A percentile compares a stretch with the other conserved stretches of the same genome.
phyloP scores from a whole-genome alignment of 2,888 invertebrate genomes.

The Osmoderma eremita region DNA sequence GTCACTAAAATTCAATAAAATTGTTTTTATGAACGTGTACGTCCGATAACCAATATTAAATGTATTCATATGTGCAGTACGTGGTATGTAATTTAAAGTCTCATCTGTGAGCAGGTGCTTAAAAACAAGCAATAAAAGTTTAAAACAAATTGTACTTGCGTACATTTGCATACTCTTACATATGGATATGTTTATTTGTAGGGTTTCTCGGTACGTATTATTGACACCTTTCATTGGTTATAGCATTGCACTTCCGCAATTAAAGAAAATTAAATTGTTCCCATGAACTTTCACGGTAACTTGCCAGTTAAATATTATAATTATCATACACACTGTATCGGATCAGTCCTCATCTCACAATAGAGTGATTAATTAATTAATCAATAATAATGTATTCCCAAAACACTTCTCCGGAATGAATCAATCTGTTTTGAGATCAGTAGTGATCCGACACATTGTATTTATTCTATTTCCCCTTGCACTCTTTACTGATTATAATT shows the following conservation, averaged over 20 bases:
- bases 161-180: slow-evolving; percentile 36
- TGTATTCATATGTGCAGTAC: slow-evolving; percentile 9
- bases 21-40: slow-evolving; percentile 30
- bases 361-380: too few species aligned
- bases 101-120: slow-evolving; percentile 37
- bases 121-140: slow-evolving; percentile 33
- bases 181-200: slow-evolving; percentile 30
- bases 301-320: slow-evolving; percentile 3
- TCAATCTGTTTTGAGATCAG: too few species aligned
- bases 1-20: slow-evolving; percentile 41
- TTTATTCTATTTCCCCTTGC: too few species aligned
- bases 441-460: too few species aligned
- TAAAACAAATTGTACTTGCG: slow-evolving; percentile 20
- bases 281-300: slow-evolving; percentile 8
- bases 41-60: slow-evolving; percentile 34
- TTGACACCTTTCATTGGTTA: slow-evolving; percentile 40
- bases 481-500: too few species aligned
- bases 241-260: slow-evolving; percentile 34
- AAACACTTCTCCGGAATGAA: too few species aligned
- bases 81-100: slow-evolving; percentile 25
- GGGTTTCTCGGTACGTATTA: slow-evolving; percentile 29
- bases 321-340: slow-evolving; percentile 5
- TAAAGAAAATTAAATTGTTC: slow-evolving; percentile 35
- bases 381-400: too few species aligned
- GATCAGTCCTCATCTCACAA: too few species aligned